Percentiles rank a stretch among this genome's conserved stretches.
Conservation (phyloP, 1,140 invertebrate genomes). For the Venustaconcha ellipsiformis region DNA sequence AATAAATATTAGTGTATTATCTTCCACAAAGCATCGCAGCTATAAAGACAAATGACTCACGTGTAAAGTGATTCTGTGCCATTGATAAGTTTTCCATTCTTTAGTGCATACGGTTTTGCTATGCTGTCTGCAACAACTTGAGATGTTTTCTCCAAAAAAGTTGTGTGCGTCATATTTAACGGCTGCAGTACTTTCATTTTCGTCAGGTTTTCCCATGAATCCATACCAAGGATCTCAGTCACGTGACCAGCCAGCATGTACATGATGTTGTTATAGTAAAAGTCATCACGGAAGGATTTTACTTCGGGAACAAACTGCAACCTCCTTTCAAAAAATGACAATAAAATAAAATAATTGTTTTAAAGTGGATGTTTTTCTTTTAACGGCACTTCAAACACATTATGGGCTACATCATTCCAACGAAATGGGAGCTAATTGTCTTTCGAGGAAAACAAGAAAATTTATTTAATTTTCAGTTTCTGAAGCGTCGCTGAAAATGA, state of each 20-base stretch:
- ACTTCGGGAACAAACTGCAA: slow-evolving; percentile 35
- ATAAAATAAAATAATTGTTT: no score
- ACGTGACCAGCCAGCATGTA: slow-evolving; percentile 42
- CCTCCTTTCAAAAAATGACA: slow-evolving; percentile 28
- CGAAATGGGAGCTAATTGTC: no score
- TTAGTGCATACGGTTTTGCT: slow-evolving; percentile 5
- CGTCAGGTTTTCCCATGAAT: slow-evolving; percentile 42
- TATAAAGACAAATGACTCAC: no score
- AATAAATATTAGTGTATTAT: no score
- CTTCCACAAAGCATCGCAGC: no score
- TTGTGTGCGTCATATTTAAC: slow-evolving; percentile 36
- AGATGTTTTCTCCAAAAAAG: slow-evolving; percentile 22
- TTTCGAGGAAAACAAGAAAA: no score
- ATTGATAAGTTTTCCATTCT: slow-evolving; percentile 10
- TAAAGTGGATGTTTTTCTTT: no score
- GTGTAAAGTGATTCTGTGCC: neutral
- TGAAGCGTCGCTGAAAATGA: no score
- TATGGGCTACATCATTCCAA: no score
- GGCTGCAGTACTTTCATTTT: slow-evolving; percentile 36
- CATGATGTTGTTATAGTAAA: slow-evolving; percentile 42
- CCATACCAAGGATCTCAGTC: slow-evolving; percentile 34
- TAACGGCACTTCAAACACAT: no score
- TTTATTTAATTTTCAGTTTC: no score
- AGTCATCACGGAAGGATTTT: slow-evolving; percentile 41
- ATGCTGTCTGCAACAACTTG: neutral